phyloP scores from a whole-genome alignment of 2,113 vertebrate genomes.

The Poeciliopsis occidentalis region DNA sequence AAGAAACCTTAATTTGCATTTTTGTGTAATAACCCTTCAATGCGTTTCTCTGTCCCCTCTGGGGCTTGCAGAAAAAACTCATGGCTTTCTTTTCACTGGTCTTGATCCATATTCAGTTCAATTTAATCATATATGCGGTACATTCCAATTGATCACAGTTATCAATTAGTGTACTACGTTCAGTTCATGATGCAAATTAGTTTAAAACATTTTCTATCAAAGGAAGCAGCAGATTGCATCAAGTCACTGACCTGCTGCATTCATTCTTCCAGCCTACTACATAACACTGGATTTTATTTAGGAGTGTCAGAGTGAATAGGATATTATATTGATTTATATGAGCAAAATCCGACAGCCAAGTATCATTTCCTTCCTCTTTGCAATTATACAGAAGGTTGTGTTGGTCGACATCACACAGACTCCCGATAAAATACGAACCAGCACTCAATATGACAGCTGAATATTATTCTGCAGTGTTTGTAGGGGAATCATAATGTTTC shows the following conservation, averaged over 20 bases:
- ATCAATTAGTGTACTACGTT: no score
- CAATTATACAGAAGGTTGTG: background rate
- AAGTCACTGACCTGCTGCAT: no score
- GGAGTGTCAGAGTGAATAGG: background rate
- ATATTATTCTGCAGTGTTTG: background rate
- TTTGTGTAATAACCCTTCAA: no score
- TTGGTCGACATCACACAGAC: background rate
- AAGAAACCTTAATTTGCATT: no score
- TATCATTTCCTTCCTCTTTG: background rate
- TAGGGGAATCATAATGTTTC: conserved; percentile 1
- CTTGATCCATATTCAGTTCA: background rate
- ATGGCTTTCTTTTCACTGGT: no score
- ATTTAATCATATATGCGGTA: no score
- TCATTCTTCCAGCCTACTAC: no score
- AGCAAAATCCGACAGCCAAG: background rate
- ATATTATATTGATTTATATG: background rate
- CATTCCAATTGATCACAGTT: no score
- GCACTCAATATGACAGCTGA: background rate
- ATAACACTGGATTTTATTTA: no score
- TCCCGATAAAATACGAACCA: background rate
- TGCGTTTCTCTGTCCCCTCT: background rate
- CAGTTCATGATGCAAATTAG: no score
- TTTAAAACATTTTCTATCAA: no score
- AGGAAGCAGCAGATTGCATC: no score
- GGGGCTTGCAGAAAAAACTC: background rate